phyloP scores from a whole-genome alignment of 64 coral and sea anemone genomes.

The Trachythela sp. region DNA sequence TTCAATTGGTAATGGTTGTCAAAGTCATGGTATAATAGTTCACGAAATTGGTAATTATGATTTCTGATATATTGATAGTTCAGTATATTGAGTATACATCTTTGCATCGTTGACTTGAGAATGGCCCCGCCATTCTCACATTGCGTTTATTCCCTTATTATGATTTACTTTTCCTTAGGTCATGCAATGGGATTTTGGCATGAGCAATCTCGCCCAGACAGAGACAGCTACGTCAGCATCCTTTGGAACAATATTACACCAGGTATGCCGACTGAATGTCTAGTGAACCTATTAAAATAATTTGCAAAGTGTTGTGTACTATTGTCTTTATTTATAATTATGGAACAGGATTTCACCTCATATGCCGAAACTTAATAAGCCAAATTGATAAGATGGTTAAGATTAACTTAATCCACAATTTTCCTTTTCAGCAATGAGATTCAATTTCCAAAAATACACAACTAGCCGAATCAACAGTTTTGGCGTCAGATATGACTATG shows the following conservation, averaged over 20 bases:
- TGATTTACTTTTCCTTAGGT: neutral
- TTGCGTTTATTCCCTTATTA: no score
- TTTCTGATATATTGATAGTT: neutral
- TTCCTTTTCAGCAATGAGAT: neutral
- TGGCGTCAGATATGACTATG: neutral
- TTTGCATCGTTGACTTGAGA: no score
- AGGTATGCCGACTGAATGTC: neutral
- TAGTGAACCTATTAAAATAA: no score
- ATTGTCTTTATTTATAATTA: no score
- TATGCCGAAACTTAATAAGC: no score
- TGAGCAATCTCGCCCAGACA: neutral
- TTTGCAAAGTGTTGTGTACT: no score
- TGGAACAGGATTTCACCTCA: no score
- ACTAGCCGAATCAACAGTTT: neutral
- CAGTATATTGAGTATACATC: neutral
- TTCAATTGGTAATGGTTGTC: neutral
- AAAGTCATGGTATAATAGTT: neutral
- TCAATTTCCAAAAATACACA: neutral
- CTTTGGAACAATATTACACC: neutral
- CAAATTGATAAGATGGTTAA: no score
- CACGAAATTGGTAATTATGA: conserved; percentile 4
- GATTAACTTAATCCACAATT: neutral
- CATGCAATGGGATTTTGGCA: neutral
- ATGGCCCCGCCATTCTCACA: no score
- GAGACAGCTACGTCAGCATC: neutral